Evolutionary conservation across 2,113 vertebrate genomes (phyloP).

Genomic region (Mystacornis crossleyi): DNA sequence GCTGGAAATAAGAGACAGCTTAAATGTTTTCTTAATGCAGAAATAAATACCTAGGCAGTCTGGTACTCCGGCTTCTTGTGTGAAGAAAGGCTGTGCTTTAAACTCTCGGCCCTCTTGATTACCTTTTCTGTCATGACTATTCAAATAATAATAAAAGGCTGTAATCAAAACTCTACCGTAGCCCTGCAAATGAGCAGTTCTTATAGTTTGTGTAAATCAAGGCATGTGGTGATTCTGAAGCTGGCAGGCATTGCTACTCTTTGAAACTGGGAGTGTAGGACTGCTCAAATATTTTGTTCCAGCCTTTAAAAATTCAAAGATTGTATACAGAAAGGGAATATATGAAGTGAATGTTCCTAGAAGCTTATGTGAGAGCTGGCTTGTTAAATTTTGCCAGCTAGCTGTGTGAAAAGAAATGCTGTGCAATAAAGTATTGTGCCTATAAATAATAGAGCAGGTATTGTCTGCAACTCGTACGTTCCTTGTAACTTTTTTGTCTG

Average conservation of each 20-base stretch:
- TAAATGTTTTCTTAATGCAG: background rate
- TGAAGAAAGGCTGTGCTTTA: background rate
- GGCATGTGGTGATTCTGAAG: background rate
- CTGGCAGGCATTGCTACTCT: background rate
- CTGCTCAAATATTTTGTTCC: conserved; percentile 36
- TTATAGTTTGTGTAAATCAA: background rate
- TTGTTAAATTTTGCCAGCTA: conserved; percentile 18
- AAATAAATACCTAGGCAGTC: background rate
- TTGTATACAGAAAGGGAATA: background rate
- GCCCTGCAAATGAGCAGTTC: background rate
- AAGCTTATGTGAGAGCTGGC: background rate
- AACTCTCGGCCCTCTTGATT: background rate
- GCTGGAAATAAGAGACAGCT: background rate
- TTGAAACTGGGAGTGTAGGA: background rate
- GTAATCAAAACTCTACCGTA: background rate
- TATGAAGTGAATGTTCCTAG: background rate
- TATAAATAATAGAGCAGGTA: background rate
- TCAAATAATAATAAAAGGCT: conserved; percentile 4
- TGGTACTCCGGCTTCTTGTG: background rate
- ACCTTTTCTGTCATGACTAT: background rate
- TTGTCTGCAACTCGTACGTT: background rate
- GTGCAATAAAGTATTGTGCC: background rate
- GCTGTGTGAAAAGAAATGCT: background rate
- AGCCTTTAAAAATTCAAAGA: background rate
- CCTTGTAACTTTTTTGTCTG: background rate